A percentile compares a stretch with the other conserved stretches of the same genome.
Conservation (phyloP, 2,888 invertebrate genomes). For the Epistrophe eligans region DNA sequence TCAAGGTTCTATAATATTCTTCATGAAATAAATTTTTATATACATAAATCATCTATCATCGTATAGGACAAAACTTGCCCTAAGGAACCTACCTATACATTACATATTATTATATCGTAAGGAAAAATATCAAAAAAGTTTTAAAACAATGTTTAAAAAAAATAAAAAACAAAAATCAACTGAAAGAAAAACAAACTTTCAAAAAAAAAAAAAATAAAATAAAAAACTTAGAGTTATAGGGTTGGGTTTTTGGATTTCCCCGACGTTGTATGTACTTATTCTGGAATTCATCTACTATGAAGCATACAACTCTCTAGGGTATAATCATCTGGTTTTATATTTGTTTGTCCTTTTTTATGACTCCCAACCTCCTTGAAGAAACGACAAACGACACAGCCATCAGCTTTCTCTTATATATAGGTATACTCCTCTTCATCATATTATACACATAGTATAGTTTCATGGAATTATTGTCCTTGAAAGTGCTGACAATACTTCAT, state of each 20-base stretch:
- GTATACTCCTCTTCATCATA: neutral
- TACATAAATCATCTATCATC: constrained; percentile 5
- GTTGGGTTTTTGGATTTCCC: neutral
- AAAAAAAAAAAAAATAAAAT: constrained; percentile 20
- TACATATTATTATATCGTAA: neutral
- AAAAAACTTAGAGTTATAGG: neutral
- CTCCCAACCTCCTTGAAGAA: constrained; percentile 13
- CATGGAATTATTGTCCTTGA: constrained; percentile 70
- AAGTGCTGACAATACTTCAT: constrained; percentile 68
- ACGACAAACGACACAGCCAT: constrained; percentile 24
- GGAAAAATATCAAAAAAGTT: constrained; percentile 25
- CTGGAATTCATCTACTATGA: neutral
- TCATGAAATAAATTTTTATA: neutral
- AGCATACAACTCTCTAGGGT: constrained; percentile 43
- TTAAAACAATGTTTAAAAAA: constrained; percentile 28
- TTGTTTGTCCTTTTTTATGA: constrained; percentile 35
- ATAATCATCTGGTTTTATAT: constrained; percentile 51
- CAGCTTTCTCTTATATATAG: constrained; percentile 10
- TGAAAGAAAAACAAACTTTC: constrained; percentile 8
- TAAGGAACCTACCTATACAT: neutral
- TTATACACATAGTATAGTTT: constrained; percentile 1
- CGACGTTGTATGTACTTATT: neutral
- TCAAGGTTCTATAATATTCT: neutral
- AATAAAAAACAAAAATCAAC: neutral
- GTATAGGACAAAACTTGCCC: neutral